Evolutionary conservation across 92 coral and sea anemone genomes (phyloP).

Genomic region (Anthopleura xanthogrammica): DNA sequence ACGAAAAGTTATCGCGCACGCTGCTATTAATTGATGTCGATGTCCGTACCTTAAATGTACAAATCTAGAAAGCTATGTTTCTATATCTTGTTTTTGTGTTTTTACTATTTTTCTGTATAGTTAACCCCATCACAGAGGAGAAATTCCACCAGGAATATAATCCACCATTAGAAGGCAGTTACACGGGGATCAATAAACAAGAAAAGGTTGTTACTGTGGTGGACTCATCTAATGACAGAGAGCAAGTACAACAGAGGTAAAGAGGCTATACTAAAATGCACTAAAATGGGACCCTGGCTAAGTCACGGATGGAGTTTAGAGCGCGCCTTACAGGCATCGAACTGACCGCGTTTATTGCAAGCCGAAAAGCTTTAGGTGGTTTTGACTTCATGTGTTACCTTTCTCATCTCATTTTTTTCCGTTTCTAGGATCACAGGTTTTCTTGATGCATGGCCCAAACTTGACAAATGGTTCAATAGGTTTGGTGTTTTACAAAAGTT

Average conservation of each 20-base stretch:
- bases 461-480: slow-evolving; percentile 91
- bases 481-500: slow-evolving; percentile 79
- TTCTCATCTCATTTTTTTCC: neutral
- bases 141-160: slow-evolving; percentile 90
- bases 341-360: too few species aligned
- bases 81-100: too few species aligned
- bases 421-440: slow-evolving; percentile 82
- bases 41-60: too few species aligned
- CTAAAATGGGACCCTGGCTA: too few species aligned
- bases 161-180: slow-evolving; percentile 92
- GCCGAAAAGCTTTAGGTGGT: too few species aligned
- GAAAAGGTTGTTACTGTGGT: slow-evolving; percentile 82
- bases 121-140: slow-evolving; percentile 74
- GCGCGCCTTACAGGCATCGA: too few species aligned
- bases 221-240: slow-evolving; percentile 93
- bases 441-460: slow-evolving; percentile 93
- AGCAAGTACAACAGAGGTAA: slow-evolving; percentile 96
- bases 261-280: too few species aligned
- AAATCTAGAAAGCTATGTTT: too few species aligned
- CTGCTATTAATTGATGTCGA: too few species aligned
- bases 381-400: too few species aligned
- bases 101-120: slow-evolving; percentile 33
- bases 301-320: too few species aligned
- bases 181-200: slow-evolving; percentile 93
- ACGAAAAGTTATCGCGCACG: too few species aligned